phyloP scores from a whole-genome alignment of 2,113 vertebrate species.

The Pseudolaguvia tuberculata region DNA sequence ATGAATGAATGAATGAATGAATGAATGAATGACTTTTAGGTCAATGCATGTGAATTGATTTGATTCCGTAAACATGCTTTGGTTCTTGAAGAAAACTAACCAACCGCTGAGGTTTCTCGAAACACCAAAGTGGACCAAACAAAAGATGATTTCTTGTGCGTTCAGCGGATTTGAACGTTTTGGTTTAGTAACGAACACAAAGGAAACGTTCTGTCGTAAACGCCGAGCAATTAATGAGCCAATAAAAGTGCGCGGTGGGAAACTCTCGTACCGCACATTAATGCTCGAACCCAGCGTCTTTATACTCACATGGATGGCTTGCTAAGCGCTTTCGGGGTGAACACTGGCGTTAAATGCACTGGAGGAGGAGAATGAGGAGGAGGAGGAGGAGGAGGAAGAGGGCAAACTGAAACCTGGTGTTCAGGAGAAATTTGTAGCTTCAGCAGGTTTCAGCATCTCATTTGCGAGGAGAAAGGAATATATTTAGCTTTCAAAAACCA shows the following conservation, averaged over 20 bases:
- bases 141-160: neutral
- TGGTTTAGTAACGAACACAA: neutral
- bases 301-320: slow-evolving; percentile 15
- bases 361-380: no score
- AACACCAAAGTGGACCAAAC: neutral
- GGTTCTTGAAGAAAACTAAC: neutral
- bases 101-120: neutral
- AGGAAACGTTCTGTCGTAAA: slow-evolving; percentile 10
- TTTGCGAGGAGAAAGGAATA: slow-evolving; percentile 40
- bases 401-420: neutral
- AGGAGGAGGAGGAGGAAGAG: neutral
- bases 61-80: neutral
- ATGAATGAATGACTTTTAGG: no score
- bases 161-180: slow-evolving; percentile 1
- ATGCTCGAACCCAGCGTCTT: neutral
- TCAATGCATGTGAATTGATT: neutral
- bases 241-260: slow-evolving; percentile 4
- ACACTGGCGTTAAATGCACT: neutral
- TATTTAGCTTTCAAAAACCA: slow-evolving; percentile 45
- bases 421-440: slow-evolving; percentile 41
- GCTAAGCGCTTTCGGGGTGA: slow-evolving; percentile 19
- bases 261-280: neutral
- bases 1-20: no score
- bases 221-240: neutral
- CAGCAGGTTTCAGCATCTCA: slow-evolving; percentile 21